A percentile compares a stretch with the other conserved stretches of the same genome.
phyloP scores from a whole-genome alignment of 2,888 invertebrate genomes.

The Netelia inedita region DNA sequence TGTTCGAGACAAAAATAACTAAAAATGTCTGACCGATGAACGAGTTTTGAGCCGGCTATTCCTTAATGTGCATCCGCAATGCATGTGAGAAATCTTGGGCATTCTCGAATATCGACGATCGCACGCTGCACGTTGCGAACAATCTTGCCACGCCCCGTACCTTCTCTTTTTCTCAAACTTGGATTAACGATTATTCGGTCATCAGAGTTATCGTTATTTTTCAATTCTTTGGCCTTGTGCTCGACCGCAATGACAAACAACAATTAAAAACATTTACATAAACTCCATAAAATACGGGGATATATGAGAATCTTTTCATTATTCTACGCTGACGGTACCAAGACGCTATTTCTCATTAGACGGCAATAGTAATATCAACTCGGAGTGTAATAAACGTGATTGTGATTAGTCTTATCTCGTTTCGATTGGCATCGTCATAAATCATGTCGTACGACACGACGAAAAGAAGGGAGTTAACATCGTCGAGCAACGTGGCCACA shows the following conservation, averaged over 20 bases:
- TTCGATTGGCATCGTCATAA: conserved; percentile 22
- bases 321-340: background rate
- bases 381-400: conserved; percentile 7
- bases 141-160: background rate
- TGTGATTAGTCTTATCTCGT: conserved; percentile 21
- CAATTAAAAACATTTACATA: background rate
- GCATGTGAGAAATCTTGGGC: background rate
- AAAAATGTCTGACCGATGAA: conserved; percentile 3
- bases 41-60: conserved; percentile 2
- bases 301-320: background rate
- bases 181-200: background rate
- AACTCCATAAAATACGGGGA: too few relatives aligned
- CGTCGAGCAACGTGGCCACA: conserved; percentile 1
- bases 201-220: background rate
- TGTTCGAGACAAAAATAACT: conserved; percentile 56
- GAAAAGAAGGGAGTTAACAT: conserved; percentile 6
- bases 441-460: conserved; percentile 27
- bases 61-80: background rate
- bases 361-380: background rate
- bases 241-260: background rate
- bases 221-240: background rate
- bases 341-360: background rate
- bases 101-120: background rate
- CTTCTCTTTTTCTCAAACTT: background rate
- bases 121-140: background rate